These are phyloP conservation scores for Brienomyrus longianalis DNA, from an alignment of 2,113 vertebrate genomes.

Conservation along the genomic window DNA sequence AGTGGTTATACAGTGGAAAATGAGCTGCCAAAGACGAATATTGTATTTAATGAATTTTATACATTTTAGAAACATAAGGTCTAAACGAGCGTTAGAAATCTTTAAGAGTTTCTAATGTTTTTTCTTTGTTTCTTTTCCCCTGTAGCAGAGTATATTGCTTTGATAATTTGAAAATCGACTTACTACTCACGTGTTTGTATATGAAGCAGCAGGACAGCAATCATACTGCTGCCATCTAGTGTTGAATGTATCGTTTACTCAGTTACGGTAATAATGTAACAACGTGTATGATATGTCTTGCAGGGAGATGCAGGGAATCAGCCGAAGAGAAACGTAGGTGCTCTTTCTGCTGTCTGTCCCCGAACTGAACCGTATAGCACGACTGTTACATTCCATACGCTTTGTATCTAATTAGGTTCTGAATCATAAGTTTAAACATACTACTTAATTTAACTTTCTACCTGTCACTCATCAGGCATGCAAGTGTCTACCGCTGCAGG, in stretches of 20 bases:
- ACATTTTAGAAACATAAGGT: background rate
- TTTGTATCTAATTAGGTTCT: background rate
- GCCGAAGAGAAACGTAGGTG: slow-evolving; percentile 64
- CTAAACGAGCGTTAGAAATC: background rate
- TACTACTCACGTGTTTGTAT: background rate
- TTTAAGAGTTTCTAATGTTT: background rate
- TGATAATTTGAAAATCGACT: background rate
- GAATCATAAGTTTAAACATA: background rate
- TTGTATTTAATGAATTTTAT: background rate
- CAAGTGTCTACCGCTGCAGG: background rate
- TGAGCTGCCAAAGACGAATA: background rate
- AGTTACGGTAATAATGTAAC: background rate
- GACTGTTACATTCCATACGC: background rate
- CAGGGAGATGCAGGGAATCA: slow-evolving; percentile 64
- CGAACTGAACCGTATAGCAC: background rate
- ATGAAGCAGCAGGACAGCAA: background rate
- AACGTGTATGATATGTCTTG: slow-evolving; percentile 40
- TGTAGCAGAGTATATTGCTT: background rate
- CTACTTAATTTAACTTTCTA: background rate
- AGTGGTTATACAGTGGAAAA: background rate
- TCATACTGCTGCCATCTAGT: slow-evolving; percentile 56
- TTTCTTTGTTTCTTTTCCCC: background rate
- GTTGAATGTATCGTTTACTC: slow-evolving; percentile 30
- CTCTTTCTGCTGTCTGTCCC: background rate
- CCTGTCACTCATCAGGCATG: background rate